Conservation (phyloP, 2,113 vertebrate genomes). For the Notechis scutatus region DNA sequence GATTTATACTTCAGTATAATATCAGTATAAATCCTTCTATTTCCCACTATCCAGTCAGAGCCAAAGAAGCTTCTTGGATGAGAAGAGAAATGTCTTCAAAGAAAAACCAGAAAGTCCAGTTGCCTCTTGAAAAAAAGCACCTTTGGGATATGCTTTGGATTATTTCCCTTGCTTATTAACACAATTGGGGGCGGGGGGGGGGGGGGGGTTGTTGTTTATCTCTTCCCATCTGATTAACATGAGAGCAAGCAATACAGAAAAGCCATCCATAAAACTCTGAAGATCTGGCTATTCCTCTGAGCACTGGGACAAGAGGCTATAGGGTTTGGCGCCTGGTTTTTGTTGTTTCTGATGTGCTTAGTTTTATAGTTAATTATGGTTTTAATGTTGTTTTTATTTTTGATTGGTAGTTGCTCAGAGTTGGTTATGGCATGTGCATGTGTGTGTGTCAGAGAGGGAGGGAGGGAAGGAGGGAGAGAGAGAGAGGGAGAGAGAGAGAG, state of each 20-base stretch:
- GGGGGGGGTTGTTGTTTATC: background rate
- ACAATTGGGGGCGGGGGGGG: background rate
- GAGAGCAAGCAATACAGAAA: background rate
- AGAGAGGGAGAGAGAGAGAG: no score
- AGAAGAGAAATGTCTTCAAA: no score
- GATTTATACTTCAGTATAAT: no score
- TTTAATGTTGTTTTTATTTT: background rate
- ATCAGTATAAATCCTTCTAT: no score
- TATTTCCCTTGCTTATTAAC: background rate
- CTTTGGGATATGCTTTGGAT: background rate
- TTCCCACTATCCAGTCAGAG: no score
- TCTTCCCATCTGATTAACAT: background rate
- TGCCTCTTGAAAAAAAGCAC: no score
- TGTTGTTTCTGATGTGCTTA: background rate
- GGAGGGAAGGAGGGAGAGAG: no score
- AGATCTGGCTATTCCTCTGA: background rate
- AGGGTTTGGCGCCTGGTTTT: background rate
- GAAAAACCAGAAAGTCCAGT: no score
- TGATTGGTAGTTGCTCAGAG: background rate
- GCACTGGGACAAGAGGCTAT: background rate
- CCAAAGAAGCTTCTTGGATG: no score
- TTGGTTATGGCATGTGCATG: background rate
- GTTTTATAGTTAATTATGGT: no score
- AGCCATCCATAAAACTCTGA: background rate
- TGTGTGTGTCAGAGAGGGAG: no score